Percentiles rank a stretch among this genome's conserved stretches.
Conservation (phyloP, 2,797 vertebrate genomes). For the Gymnoscopelus microlampas region DNA sequence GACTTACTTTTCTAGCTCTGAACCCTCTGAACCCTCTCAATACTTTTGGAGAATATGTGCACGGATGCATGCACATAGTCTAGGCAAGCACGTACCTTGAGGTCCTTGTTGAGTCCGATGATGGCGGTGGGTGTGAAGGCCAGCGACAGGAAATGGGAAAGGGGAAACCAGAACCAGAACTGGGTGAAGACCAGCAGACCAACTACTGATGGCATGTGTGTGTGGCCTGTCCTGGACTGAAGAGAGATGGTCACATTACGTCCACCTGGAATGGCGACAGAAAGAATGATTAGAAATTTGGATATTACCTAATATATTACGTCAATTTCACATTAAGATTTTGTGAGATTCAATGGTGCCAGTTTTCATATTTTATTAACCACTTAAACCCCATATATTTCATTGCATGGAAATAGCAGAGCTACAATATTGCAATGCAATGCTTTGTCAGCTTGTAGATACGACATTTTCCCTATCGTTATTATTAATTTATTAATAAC, state of each 20-base stretch:
- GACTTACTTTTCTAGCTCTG: too few relatives aligned
- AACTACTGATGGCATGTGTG: conserved; percentile 98
- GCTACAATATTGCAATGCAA: too few relatives aligned
- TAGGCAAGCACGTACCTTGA: conserved; percentile 86
- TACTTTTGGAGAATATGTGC: too few relatives aligned
- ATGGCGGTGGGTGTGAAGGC: conserved; percentile 97
- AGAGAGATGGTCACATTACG: conserved; percentile 97
- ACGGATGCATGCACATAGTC: background rate
- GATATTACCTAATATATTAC: background rate
- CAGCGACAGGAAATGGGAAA: conserved; percentile 96
- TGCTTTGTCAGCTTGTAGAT: too few relatives aligned
- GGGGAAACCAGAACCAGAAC: conserved; percentile 99
- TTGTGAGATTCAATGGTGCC: too few relatives aligned
- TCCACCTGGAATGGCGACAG: conserved; percentile 83
- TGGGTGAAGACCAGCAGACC: conserved; percentile 98
- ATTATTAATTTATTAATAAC: too few relatives aligned
- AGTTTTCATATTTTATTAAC: too few relatives aligned
- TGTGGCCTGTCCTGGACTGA: conserved; percentile 97
- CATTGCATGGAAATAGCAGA: too few relatives aligned
- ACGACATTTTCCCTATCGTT: too few relatives aligned
- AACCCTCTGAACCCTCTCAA: too few relatives aligned
- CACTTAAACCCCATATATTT: too few relatives aligned
- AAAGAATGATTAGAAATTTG: conserved; percentile 3
- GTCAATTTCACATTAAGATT: background rate
- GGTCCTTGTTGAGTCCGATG: conserved; percentile 98